Base-by-base conservation (phyloP, 2,113 vertebrate genomes). In the Rhea americana region DNA sequence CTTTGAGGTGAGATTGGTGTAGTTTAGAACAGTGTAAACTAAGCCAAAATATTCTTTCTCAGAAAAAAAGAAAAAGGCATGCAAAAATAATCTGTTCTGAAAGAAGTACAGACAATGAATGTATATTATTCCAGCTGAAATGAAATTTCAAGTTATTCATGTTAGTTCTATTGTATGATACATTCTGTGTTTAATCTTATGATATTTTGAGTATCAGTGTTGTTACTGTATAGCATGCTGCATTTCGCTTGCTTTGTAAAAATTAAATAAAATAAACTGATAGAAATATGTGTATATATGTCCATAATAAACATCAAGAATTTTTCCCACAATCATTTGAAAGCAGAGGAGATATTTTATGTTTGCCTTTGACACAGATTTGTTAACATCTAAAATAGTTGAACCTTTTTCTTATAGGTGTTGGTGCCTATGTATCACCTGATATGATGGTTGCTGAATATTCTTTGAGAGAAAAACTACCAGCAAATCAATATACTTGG, bases 391-490 rank as follows among this genome's bases (percentile, higher is more conserved):
- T 89, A 7, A 85, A 86, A 59, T 2, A 1, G 10, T 84, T 50
- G 35, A 59, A 26, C 96, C 7, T 12, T 16, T 26, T 61, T 79
- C 89, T 82, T 92, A 12, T 91, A 99, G 99, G 99, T 91, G 99
- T 99, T 87, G 99, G 99, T 78, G 99, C 99, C 2, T 99, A 99
- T 4, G 99, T 99, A 47, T 99, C 99, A 53, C 99, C 99, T 65
- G 99, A 99, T 94, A 99, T 99, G 99, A 99, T 99, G 99, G 98
- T 99, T 89, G 99, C 99, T 26, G 99, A 99, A 92, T 99, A 99
- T 93, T 99, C 99, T 5, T 97, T 99, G 85, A 98, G 99, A 95
- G 99, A 99, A 97, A 99, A 99, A 94, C 97, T 99, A 24, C 99
- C 99, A 81, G 98, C 99, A 35, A 99, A 99, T 94, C 99, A 99